Evolutionary conservation across 2,888 invertebrate species (phyloP).

Genomic region (Sinhomidia bicolor): DNA sequence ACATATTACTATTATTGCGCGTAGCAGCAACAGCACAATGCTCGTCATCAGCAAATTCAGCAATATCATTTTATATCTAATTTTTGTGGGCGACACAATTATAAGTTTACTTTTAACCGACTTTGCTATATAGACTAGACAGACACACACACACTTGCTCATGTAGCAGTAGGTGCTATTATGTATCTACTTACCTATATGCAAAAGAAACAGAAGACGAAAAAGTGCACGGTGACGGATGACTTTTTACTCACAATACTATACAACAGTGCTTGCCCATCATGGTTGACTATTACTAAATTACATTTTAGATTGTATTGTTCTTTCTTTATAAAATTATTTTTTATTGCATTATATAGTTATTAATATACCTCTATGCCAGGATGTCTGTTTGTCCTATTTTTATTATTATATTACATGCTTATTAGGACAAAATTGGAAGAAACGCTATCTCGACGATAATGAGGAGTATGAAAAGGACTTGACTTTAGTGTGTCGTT

Average conservation of each 20-base stretch:
- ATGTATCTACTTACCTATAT: too few relatives aligned
- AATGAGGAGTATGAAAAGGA: background rate
- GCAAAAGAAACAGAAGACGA: background rate
- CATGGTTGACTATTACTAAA: background rate
- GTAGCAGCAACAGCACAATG: too few relatives aligned
- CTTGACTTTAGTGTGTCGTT: background rate
- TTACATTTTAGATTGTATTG: too few relatives aligned
- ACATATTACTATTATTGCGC: background rate
- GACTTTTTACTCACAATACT: too few relatives aligned
- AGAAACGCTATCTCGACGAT: background rate
- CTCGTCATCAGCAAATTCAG: too few relatives aligned
- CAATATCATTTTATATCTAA: background rate
- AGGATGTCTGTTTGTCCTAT: background rate
- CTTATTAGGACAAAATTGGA: conserved; percentile 49
- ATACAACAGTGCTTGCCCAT: too few relatives aligned
- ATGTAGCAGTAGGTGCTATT: too few relatives aligned
- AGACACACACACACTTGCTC: too few relatives aligned
- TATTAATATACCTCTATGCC: background rate
- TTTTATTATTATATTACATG: background rate
- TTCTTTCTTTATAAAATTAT: background rate
- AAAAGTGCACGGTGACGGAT: background rate
- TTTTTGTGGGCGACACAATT: background rate
- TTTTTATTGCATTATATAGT: background rate
- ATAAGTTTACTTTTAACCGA: background rate
- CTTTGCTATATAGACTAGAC: too few relatives aligned